Base-by-base conservation (phyloP, 2,888 invertebrate species). In the Habroteleia sp. region DNA sequence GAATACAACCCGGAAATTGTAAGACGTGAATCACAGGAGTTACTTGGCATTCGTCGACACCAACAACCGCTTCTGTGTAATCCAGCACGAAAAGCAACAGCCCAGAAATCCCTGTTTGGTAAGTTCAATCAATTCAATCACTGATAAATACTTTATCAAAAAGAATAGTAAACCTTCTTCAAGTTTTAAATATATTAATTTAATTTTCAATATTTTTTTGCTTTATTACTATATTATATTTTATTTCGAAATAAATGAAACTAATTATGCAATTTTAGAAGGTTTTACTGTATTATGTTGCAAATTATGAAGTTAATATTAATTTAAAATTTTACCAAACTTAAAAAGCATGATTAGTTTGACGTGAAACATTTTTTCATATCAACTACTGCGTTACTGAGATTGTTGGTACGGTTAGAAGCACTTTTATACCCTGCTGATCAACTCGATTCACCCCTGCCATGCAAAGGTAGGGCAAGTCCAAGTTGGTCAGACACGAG, bases 1-100 rank as follows among this genome's bases (percentile, higher is more conserved):
- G 96, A 35, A 95, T 93, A 88, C 97, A 97, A 66, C 97, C 97
- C 1, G 96, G 95, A 89, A 96, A 95, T 86, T 96, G 95, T 20
- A 97, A 90, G 5, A 96, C 95, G 88, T 97, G 97, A 77, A 97
- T 95, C 17, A 97, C 97, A 0, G 96, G 96, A 1, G 96, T 96
- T 81, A 97, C 93, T 88, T 95, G 94, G 84, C 97, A 97, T 86
- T 96, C 96, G 85, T 96, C 96, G 6, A 89, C 88, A 4, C 88
- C 84, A 50, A 88, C 88, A 7, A 89, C 85, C 10, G 89, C 90
- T 56, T 84, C 81, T 5, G 80, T 69, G 2, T 76, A 78, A 56
- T 79, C 80, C 6, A 68, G 74, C 2, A 80, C 62, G 42, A 79
- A 80, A 48, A 84, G 66, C 62, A 84, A 66, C 17, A 84, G 33